These are phyloP conservation scores for Eristalis arbustorum DNA, from an alignment of 2,888 invertebrate genomes.

Conservation along the genomic window DNA sequence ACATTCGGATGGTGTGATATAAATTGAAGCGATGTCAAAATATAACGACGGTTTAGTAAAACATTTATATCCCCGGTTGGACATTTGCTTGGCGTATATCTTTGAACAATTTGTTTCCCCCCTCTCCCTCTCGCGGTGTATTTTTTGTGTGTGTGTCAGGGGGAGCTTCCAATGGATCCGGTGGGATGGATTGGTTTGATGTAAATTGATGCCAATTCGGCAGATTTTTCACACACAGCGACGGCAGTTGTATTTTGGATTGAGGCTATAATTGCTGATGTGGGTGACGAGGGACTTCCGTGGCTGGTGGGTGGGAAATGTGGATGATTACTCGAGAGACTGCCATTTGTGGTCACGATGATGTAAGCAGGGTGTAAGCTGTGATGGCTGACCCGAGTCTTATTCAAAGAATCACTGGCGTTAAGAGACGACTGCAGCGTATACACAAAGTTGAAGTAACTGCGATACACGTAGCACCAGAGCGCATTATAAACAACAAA, in stretches of 20 bases:
- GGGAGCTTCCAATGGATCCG: background rate
- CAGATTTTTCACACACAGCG: background rate
- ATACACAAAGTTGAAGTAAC: too few relatives aligned
- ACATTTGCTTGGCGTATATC: slow-evolving; percentile 21
- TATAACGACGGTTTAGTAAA: slow-evolving; percentile 70
- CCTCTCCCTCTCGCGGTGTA: background rate
- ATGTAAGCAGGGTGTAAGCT: too few relatives aligned
- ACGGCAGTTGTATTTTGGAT: background rate
- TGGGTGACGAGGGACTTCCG: background rate
- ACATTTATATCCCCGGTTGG: slow-evolving; percentile 62
- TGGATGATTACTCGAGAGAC: background rate
- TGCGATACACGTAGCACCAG: too few relatives aligned
- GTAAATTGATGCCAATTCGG: slow-evolving; percentile 26
- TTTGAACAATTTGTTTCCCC: slow-evolving; percentile 1
- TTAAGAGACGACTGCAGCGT: too few relatives aligned
- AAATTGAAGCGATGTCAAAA: slow-evolving; percentile 70
- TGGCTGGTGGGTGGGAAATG: background rate
- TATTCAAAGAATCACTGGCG: too few relatives aligned
- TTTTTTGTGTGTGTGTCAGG: background rate
- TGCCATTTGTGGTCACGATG: background rate
- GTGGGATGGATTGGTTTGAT: slow-evolving; percentile 24
- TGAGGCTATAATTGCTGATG: background rate
- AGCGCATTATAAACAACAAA: too few relatives aligned
- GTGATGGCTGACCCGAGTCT: too few relatives aligned
- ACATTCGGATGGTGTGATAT: slow-evolving; percentile 55